A percentile compares a stretch with the other conserved stretches of the same genome.
These are phyloP conservation scores for Larimichthys polyactis DNA, from an alignment of 2,113 vertebrate species.

Conservation along the genomic window DNA sequence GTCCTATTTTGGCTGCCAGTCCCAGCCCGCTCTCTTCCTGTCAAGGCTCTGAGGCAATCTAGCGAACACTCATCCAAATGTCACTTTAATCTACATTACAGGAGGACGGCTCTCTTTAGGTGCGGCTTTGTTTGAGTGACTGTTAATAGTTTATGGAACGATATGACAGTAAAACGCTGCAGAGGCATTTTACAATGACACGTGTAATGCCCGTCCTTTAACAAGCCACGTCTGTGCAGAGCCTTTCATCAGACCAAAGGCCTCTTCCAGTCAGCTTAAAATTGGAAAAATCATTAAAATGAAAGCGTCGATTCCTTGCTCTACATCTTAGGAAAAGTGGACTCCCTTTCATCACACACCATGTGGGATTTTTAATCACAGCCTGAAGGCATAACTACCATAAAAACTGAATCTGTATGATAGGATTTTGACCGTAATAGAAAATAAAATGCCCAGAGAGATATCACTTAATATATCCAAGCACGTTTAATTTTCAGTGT, in stretches of 20 bases:
- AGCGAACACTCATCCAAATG: conserved; percentile 57
- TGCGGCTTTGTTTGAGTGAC: conserved; percentile 36
- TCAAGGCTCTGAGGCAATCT: conserved; percentile 46
- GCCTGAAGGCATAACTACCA: conserved; percentile 47
- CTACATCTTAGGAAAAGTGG: conserved; percentile 31
- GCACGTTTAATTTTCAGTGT: conserved; percentile 35
- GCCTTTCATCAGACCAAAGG: conserved; percentile 44
- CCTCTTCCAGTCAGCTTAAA: conserved; percentile 38
- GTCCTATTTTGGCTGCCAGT: conserved; percentile 56
- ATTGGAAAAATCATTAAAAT: conserved; percentile 49
- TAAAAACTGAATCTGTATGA: conserved; percentile 45
- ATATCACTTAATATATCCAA: conserved; percentile 23
- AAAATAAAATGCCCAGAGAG: conserved; percentile 54
- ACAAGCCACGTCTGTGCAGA: conserved; percentile 26
- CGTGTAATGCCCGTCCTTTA: conserved; percentile 37
- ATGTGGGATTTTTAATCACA: conserved; percentile 32
- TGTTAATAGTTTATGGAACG: conserved; percentile 41
- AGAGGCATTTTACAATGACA: conserved; percentile 39
- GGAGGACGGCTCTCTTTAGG: conserved; percentile 37
- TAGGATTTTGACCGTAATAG: conserved; percentile 53
- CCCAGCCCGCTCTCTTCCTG: conserved; percentile 38
- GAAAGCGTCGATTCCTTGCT: conserved; percentile 3
- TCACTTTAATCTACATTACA: conserved; percentile 71
- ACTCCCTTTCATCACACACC: conserved; percentile 51
- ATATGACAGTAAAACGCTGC: conserved; percentile 50